Percentiles rank a stretch among this genome's conserved stretches.
Conservation (phyloP, 1,140 invertebrate species). For the Wiebesia pumilae region DNA sequence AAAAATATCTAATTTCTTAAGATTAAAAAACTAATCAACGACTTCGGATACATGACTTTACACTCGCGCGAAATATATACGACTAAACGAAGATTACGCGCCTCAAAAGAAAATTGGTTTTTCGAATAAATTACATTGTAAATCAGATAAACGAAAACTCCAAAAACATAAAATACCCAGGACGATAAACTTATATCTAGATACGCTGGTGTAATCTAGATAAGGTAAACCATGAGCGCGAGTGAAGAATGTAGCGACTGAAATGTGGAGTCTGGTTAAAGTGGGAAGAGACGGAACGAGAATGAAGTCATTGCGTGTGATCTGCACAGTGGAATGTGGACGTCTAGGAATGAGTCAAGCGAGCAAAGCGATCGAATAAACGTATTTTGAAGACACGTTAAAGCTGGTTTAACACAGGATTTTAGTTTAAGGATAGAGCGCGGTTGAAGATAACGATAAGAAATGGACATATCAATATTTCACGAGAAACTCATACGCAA, state of each 20-base stretch:
- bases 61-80: background rate
- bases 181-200: slow-evolving; percentile 29
- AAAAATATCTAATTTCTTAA: background rate
- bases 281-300: background rate
- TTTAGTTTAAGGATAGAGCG: background rate
- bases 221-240: background rate
- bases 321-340: slow-evolving; percentile 26
- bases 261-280: slow-evolving; percentile 9
- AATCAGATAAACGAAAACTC: background rate
- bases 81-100: background rate
- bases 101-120: background rate
- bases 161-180: slow-evolving; percentile 1
- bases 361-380: slow-evolving; percentile 12
- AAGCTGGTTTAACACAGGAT: background rate
- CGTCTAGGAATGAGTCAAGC: background rate
- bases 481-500: background rate
- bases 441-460: background rate
- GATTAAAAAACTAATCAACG: background rate
- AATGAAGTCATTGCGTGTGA: slow-evolving; percentile 45
- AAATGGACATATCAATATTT: background rate
- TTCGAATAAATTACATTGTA: background rate
- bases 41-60: background rate
- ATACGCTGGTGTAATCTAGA: slow-evolving; percentile 19
- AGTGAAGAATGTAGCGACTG: slow-evolving; percentile 2
- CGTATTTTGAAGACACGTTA: slow-evolving; percentile 2